A percentile compares a stretch with the other conserved stretches of the same genome.
Conservation (phyloP, 2,797 vertebrate genomes). For the Nyctibius grandis region DNA sequence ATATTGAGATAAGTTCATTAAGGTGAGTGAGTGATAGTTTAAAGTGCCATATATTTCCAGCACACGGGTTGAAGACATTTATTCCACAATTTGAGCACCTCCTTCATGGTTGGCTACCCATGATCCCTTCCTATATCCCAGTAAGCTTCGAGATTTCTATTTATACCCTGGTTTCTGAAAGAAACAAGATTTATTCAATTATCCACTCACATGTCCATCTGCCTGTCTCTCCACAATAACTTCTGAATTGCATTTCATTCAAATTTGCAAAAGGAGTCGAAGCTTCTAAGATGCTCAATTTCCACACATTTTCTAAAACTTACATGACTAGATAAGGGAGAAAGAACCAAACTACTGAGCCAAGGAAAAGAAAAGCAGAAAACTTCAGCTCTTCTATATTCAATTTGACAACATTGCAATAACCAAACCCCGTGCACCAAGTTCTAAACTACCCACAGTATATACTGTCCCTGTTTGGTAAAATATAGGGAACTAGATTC, state of each 20-base stretch:
- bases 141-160: not conserved
- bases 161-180: not conserved
- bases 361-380: not conserved
- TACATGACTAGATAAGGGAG: not conserved
- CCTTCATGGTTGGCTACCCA: not conserved
- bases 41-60: not conserved
- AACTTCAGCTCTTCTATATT: not conserved
- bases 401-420: not conserved
- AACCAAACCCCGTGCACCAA: not conserved
- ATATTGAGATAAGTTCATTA: conserved; percentile 33
- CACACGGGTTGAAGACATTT: not conserved
- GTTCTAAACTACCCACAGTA: not conserved
- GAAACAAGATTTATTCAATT: not conserved
- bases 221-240: not conserved
- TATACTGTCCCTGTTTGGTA: not conserved
- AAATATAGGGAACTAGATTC: not conserved
- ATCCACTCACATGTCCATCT: not conserved
- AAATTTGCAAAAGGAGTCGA: not conserved
- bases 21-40: not conserved
- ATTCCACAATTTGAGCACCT: not conserved
- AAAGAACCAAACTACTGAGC: not conserved
- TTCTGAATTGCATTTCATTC: not conserved
- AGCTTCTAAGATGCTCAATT: not conserved
- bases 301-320: not conserved
- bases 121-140: not conserved